These are phyloP conservation scores for Actinia tenebrosa DNA, from an alignment of 64 coral and sea anemone species.

Conservation along the genomic window DNA sequence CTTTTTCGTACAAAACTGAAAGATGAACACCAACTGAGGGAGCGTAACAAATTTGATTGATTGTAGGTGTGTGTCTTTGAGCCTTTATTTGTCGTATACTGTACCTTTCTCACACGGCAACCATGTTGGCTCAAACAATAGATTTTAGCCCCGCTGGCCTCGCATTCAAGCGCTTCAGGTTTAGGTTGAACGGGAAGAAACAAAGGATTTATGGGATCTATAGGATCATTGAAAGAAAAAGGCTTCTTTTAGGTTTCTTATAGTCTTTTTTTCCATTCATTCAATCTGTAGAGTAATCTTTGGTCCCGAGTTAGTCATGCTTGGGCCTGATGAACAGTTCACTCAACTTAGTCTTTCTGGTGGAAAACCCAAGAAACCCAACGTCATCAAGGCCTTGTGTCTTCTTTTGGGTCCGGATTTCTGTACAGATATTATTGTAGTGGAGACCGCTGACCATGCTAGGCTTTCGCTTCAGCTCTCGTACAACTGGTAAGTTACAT, in stretches of 20 bases:
- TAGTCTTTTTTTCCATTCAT: not conserved
- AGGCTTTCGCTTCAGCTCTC: conserved; percentile 87
- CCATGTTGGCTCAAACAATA: too few species aligned
- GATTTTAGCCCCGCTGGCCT: too few species aligned
- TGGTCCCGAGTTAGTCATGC: conserved; percentile 94
- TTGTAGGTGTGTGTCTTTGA: too few species aligned
- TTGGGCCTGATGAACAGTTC: conserved; percentile 97
- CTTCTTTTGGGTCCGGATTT: conserved; percentile 94
- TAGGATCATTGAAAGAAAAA: too few species aligned
- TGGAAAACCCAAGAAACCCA: conserved; percentile 97
- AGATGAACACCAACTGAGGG: too few species aligned
- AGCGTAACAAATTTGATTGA: too few species aligned
- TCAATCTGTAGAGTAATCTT: conserved; percentile 71
- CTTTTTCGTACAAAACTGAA: too few species aligned
- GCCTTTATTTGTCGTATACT: too few species aligned
- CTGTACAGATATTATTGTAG: conserved; percentile 96
- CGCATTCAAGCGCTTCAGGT: too few species aligned
- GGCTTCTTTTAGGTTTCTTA: not conserved
- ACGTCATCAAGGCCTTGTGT: conserved; percentile 96
- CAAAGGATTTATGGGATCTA: too few species aligned
- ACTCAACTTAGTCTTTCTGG: conserved; percentile 96
- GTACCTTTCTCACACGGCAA: too few species aligned
- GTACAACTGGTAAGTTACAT: conserved; percentile 82
- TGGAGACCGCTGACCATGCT: conserved; percentile 95
- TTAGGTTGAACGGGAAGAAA: too few species aligned